phyloP scores from a whole-genome alignment of 2,888 invertebrate species.

The Athalia cordata region DNA sequence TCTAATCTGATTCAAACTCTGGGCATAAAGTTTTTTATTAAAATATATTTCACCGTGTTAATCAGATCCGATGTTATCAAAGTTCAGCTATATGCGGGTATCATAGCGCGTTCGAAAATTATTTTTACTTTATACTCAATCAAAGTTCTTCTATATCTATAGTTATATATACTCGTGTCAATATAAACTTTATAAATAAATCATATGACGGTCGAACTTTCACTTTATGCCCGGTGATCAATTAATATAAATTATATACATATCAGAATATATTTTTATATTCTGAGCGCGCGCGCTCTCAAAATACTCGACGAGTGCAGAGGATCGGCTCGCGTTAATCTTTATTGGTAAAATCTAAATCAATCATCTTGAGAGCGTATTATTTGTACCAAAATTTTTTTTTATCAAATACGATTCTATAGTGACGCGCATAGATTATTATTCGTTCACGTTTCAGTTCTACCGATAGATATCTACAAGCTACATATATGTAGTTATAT shows the following conservation, averaged over 20 bases:
- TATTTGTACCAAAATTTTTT: background rate
- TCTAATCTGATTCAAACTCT: background rate
- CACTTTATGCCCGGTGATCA: background rate
- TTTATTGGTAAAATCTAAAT: background rate
- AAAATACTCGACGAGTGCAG: too few species aligned
- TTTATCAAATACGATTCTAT: slow-evolving; percentile 16
- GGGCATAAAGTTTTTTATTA: too few species aligned
- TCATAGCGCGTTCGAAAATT: too few species aligned
- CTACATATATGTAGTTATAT: too few species aligned
- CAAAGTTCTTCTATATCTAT: too few species aligned
- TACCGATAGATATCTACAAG: too few species aligned
- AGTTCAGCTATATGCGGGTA: too few species aligned
- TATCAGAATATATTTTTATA: slow-evolving; percentile 1
- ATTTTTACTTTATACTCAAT: too few species aligned
- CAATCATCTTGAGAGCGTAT: slow-evolving; percentile 1
- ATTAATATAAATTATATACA: slow-evolving; percentile 6
- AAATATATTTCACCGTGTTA: too few species aligned
- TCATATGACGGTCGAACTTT: background rate
- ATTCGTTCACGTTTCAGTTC: background rate
- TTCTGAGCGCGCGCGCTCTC: too few species aligned
- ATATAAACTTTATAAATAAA: background rate
- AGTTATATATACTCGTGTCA: background rate
- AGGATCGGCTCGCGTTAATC: background rate
- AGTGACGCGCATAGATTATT: background rate
- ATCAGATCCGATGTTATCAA: too few species aligned